Base-by-base conservation (phyloP, 2,797 vertebrate genomes). In the Rhyacichthys aspro region DNA sequence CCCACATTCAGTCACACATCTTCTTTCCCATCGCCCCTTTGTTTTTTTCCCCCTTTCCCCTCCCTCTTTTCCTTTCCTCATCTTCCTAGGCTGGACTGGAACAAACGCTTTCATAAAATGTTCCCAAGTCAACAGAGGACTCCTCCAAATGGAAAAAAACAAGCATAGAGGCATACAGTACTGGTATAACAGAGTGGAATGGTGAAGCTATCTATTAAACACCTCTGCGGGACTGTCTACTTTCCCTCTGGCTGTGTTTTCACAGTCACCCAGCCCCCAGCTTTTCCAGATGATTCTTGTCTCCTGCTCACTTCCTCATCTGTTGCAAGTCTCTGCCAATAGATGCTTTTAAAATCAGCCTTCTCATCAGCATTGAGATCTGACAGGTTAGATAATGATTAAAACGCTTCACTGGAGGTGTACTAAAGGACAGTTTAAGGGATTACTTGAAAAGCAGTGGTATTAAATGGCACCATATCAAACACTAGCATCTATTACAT, bases 1-100 rank as follows among this genome's bases (percentile, higher is more conserved):
- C 72, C 78, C 86, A 59, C 80, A 87, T 74, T 89, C 55, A 86
- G 71, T 79, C 79, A 67, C 36, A 45, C 56, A 63, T 67, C 28
- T 11, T 59, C 47, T 55, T 46, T 48, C 41, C 37, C 43, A 5
- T 15, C 55, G 37, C 7, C 17, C 14, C 39, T 11, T 45, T 53
- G 15, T 8, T n/a, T 7, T 43, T 34, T n/a, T n/a, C n/a, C n/a
- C 39, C 39, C 0, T 15, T 23, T 11, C 67, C 57, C 43, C 71
- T 53, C 72, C 68, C 46, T 57, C 15, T 54, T 56, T 49, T 32
- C 9, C 60, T 43, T 33, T 67, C 77, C 72, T 59, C 60, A 53
- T 69, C 15, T 48, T 41, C 39, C 3, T 3, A 55, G 34, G 28
- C 50, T 64, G 14, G 11, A 9, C 46, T 42, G 48, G 45, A 63